These are phyloP conservation scores for Dreissena polymorpha DNA, from an alignment of 1,140 invertebrate genomes.

Conservation along the genomic window DNA sequence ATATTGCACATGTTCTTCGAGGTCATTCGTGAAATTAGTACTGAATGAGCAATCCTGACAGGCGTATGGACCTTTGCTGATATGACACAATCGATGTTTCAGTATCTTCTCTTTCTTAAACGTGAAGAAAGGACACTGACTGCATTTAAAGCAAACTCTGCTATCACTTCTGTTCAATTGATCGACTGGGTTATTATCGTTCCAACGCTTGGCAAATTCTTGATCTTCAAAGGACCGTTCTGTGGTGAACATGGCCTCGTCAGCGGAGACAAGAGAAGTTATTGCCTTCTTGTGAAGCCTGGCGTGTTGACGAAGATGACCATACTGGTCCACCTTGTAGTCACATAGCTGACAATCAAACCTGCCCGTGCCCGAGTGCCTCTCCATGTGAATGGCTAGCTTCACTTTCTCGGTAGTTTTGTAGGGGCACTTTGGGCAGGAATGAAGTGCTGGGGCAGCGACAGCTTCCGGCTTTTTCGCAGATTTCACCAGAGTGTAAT, in stretches of 20 bases:
- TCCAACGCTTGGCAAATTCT: slow-evolving; percentile 1
- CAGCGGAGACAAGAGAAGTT: not conserved
- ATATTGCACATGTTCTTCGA: slow-evolving; percentile 61
- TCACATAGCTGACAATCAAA: slow-evolving; percentile 70
- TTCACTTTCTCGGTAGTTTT: slow-evolving; percentile 61
- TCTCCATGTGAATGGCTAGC: slow-evolving; percentile 61
- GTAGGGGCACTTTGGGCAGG: slow-evolving; percentile 68
- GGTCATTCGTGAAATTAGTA: slow-evolving; percentile 52
- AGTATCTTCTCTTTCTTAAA: slow-evolving; percentile 69
- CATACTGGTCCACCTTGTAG: slow-evolving; percentile 65
- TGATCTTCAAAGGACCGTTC: slow-evolving; percentile 48
- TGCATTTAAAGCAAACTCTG: slow-evolving; percentile 67
- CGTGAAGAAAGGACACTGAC: slow-evolving; percentile 68
- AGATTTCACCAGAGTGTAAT: slow-evolving; percentile 56
- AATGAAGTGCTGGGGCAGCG: slow-evolving; percentile 12
- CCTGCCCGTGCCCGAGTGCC: slow-evolving; percentile 63
- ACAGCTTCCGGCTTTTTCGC: slow-evolving; percentile 31
- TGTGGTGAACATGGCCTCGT: not conserved
- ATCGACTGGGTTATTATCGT: not conserved
- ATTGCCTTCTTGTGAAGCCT: slow-evolving; percentile 55
- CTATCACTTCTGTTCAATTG: not conserved
- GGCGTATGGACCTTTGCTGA: slow-evolving; percentile 66
- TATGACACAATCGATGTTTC: slow-evolving; percentile 70
- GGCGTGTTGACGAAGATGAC: slow-evolving; percentile 57
- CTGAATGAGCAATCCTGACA: slow-evolving; percentile 69